Evolutionary conservation across 2,113 vertebrate genomes (phyloP), one percentile per base, ranked within the genome.

Genomic region (Muscicapa adusta): DNA sequence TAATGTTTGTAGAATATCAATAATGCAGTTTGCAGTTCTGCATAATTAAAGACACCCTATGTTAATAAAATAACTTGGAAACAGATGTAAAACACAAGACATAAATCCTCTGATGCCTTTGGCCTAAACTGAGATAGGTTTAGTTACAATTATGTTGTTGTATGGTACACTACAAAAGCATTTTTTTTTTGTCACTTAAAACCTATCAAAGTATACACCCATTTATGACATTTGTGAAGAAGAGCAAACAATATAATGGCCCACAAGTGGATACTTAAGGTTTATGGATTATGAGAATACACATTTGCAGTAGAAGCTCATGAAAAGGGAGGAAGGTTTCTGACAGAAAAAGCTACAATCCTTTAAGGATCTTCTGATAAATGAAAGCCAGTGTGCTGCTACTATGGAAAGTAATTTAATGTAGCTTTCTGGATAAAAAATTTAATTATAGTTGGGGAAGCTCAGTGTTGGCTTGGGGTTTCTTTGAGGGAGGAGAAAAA

Each of bases 1-100:
- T 97, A 97, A 97, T 97, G 97, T 96, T 98, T 97, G 97, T 90
- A 97, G 97, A 98, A 97, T 98, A 98, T 97, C 97, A 98, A 97
- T 97, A 97, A 97, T 98, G 95, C 89, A 97, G 93, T 96, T 98
- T 97, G 72, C 93, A 97, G 96, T 95, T 96, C 94, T 98, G 96
- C 96, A 97, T 98, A 98, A 98, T 98, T 98, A 98, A 98, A 98
- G 92, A 81, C 94, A 97, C 56, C 75, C 93, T 96, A 88, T 93
- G 95, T 97, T 98, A 98, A 97, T 98, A 98, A 97, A 98, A 98
- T 96, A 97, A 97, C 94, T 96, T 81, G 51, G 88, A 96, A 96
- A 94, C 92, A 96, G 79, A 89, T 74, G 81, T 45, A 96, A 73
- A 97, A 95, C 68, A 89, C 29, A 77, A 93, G 48, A 58, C 84